Conservation (phyloP, 2,113 vertebrate genomes). For the Oncorhynchus masou region DNA sequence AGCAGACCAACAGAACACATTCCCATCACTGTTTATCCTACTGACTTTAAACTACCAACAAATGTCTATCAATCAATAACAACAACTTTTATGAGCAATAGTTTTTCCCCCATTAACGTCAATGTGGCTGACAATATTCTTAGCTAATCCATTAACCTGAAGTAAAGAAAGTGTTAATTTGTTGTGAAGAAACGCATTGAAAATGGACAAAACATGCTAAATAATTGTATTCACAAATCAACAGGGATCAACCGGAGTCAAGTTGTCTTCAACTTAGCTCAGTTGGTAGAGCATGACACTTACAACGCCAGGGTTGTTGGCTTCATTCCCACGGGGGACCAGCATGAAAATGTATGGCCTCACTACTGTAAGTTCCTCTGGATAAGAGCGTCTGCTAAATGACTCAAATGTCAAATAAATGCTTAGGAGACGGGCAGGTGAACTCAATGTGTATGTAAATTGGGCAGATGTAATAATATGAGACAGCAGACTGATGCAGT, state of each 20-base stretch:
- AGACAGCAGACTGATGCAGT: conserved; percentile 81
- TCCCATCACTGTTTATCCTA: background rate
- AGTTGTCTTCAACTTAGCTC: too few relatives aligned
- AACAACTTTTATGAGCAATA: too few relatives aligned
- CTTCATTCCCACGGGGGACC: too few relatives aligned
- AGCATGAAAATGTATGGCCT: background rate
- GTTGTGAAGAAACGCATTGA: too few relatives aligned
- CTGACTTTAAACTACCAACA: background rate
- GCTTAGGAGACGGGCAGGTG: background rate
- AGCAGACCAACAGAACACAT: background rate
- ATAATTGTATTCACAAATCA: conserved; percentile 2
- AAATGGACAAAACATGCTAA: background rate
- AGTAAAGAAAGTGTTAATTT: too few relatives aligned
- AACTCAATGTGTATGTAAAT: too few relatives aligned
- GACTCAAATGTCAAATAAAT: background rate
- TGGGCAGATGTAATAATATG: background rate
- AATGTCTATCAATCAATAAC: background rate
- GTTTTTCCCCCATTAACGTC: background rate
- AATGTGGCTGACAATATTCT: background rate
- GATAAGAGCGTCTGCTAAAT: background rate
- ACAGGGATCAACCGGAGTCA: background rate
- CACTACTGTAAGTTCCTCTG: too few relatives aligned
- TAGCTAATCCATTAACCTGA: too few relatives aligned
- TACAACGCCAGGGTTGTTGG: too few relatives aligned
- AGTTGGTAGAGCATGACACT: too few relatives aligned